Conservation (phyloP, 2,888 invertebrate species). For the Anoplius nigerrimus region DNA sequence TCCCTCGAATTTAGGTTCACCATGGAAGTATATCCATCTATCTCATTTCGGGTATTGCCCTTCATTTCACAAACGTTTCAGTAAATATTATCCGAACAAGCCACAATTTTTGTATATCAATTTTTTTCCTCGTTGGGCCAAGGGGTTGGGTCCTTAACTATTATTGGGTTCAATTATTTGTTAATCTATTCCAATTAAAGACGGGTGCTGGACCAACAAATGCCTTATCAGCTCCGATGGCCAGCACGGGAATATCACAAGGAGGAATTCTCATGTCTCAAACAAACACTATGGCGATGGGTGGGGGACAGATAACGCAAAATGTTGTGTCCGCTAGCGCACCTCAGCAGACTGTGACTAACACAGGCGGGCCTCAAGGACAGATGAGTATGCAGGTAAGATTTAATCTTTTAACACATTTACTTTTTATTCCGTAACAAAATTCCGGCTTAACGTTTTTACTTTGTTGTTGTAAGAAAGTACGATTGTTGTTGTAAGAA, state of each 20-base stretch:
- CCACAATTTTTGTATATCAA: too few relatives aligned
- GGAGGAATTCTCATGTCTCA: conserved; percentile 77
- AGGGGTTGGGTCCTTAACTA: too few relatives aligned
- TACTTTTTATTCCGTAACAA: neutral
- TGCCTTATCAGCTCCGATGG: conserved; percentile 65
- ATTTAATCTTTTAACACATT: neutral
- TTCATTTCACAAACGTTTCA: too few relatives aligned
- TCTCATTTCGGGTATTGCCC: too few relatives aligned
- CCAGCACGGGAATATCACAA: conserved; percentile 69
- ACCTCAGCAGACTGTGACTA: conserved; percentile 66
- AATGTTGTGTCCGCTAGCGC: conserved; percentile 75
- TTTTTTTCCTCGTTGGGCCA: too few relatives aligned
- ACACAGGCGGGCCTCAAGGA: conserved; percentile 64
- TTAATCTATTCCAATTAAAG: conserved; percentile 20
- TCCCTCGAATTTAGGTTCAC: too few relatives aligned
- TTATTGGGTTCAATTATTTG: neutral
- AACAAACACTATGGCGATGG: conserved; percentile 77
- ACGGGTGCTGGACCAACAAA: conserved; percentile 57
- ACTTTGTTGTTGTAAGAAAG: too few relatives aligned
- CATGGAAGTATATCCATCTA: too few relatives aligned
- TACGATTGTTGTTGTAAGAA: too few relatives aligned
- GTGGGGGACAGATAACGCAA: conserved; percentile 79
- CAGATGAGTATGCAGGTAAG: conserved; percentile 69
- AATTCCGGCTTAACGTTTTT: too few relatives aligned
- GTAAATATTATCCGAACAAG: too few relatives aligned